Conservation (phyloP, 2,797 vertebrate species). For the Megalops cyprinoides region DNA sequence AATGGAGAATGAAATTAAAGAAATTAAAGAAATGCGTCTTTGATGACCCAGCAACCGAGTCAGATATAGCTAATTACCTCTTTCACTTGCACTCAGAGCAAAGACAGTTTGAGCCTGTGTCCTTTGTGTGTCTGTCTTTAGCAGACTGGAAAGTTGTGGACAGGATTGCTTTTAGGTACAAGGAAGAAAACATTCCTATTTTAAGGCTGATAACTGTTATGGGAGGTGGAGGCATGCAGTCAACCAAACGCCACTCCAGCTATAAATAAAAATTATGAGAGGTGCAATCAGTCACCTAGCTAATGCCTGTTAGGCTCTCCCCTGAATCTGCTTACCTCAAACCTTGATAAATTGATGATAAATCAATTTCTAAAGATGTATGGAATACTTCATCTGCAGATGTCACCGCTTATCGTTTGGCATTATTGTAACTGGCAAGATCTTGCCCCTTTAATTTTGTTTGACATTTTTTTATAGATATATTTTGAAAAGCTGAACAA, state of each 20-base stretch:
- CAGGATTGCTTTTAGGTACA: too few species aligned
- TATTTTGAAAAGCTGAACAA: not conserved
- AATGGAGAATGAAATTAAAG: too few species aligned
- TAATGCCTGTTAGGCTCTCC: not conserved
- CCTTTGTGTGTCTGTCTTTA: too few species aligned
- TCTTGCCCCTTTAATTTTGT: not conserved
- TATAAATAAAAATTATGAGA: conserved; percentile 1
- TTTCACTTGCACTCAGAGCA: too few species aligned
- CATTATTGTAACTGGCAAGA: not conserved
- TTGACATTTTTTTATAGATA: not conserved
- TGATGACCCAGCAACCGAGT: too few species aligned
- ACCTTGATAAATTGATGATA: not conserved
- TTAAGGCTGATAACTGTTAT: not conserved
- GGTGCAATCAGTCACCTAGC: not conserved
- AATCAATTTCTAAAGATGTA: not conserved
- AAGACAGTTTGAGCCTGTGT: too few species aligned
- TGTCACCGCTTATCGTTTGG: not conserved
- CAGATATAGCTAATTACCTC: too few species aligned
- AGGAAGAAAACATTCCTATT: too few species aligned
- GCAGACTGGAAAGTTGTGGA: too few species aligned
- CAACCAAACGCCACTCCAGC: not conserved
- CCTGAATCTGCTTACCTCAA: not conserved
- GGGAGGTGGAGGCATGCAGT: not conserved
- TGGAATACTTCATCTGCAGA: not conserved
- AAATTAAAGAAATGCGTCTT: too few species aligned